These are phyloP conservation scores for Fistularia commersonii DNA, from an alignment of 2,797 vertebrate genomes.

Conservation along the genomic window DNA sequence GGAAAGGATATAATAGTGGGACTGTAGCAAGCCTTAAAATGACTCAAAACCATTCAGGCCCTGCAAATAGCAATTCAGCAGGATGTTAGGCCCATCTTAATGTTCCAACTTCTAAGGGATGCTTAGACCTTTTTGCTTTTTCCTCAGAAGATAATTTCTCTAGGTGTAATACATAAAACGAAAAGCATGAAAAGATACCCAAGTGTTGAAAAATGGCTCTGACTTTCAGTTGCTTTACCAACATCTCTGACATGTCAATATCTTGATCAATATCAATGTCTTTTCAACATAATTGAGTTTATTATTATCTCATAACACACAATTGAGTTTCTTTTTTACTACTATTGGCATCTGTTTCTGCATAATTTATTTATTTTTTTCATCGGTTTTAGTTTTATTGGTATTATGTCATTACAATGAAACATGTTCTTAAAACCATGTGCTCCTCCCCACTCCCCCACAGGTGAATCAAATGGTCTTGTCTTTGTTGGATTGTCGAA, in stretches of 20 bases:
- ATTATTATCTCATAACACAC: conserved; percentile 5
- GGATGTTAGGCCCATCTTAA: neutral
- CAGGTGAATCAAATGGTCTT: conserved; percentile 47
- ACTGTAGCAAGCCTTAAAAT: neutral
- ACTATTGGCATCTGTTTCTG: neutral
- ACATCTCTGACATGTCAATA: conserved; percentile 32
- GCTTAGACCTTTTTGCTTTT: conserved; percentile 5
- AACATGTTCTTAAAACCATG: too few relatives aligned
- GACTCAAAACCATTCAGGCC: neutral
- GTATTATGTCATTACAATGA: too few relatives aligned
- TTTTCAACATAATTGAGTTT: conserved; percentile 15
- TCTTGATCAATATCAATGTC: too few relatives aligned
- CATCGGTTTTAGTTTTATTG: neutral
- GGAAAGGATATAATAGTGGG: too few relatives aligned
- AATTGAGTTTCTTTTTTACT: conserved; percentile 7
- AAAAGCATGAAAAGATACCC: conserved; percentile 2
- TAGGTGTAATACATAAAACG: conserved; percentile 4
- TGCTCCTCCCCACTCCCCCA: neutral
- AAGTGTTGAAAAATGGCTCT: conserved; percentile 30
- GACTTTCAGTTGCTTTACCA: conserved; percentile 13
- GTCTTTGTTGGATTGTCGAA: conserved; percentile 12
- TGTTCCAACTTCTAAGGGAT: neutral
- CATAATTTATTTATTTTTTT: neutral
- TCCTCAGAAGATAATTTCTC: conserved; percentile 22
- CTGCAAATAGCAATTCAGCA: neutral